A percentile compares a stretch with the other conserved stretches of the same genome.
phyloP scores from a whole-genome alignment of 1,140 invertebrate genomes.

The Chionoecetes opilio region DNA sequence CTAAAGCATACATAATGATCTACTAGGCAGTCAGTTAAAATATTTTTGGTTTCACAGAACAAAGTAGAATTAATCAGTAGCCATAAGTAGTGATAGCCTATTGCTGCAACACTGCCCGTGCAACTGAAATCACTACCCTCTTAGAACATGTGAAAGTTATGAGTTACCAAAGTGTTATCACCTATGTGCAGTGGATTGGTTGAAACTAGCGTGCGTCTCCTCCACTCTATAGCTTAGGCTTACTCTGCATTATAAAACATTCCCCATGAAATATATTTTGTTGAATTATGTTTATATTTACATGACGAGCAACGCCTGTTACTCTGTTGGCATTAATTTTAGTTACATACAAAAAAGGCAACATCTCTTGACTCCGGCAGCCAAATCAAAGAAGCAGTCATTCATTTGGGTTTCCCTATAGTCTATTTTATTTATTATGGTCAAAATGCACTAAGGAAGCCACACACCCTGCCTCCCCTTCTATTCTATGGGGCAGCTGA shows the following conservation, averaged over 20 bases:
- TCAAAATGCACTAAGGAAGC: too few species aligned
- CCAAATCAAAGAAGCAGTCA: conserved; percentile 31
- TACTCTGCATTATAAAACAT: conserved; percentile 51
- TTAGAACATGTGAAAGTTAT: background rate
- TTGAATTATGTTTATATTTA: conserved; percentile 24
- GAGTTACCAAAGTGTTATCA: background rate
- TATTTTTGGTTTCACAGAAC: background rate
- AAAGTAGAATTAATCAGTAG: background rate
- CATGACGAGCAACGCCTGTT: conserved; percentile 39
- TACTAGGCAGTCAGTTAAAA: background rate
- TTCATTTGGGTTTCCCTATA: too few species aligned
- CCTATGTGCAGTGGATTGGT: conserved; percentile 56
- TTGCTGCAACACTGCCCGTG: background rate
- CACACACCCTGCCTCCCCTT: too few species aligned
- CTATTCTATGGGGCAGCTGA: too few species aligned
- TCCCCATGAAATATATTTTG: conserved; percentile 38
- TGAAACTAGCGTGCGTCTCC: conserved; percentile 51
- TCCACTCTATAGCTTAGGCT: background rate
- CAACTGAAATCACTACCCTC: background rate
- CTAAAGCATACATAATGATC: conserved; percentile 3
- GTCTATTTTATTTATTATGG: too few species aligned
- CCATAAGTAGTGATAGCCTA: background rate
- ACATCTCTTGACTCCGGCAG: background rate
- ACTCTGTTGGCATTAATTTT: conserved; percentile 48
- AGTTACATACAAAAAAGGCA: conserved; percentile 59